Evolutionary conservation across 64 coral and sea anemone genomes (phyloP).

Genomic region (Trachythela sp.): DNA sequence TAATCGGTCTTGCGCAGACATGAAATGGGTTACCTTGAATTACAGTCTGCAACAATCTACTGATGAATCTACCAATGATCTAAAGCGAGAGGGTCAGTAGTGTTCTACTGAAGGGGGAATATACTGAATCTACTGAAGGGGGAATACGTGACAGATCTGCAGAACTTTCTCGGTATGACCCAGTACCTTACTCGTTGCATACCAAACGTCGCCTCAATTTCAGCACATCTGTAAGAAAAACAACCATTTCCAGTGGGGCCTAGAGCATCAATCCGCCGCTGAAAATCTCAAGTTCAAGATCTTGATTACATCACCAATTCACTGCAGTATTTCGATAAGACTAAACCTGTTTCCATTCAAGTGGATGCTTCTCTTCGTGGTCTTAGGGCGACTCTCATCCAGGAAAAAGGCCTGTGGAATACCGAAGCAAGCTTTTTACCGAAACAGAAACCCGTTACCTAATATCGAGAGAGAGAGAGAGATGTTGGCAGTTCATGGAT

Average conservation of each 20-base stretch:
- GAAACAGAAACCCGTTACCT: background rate
- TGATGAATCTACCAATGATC: too few relatives aligned
- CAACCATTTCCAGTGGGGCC: too few relatives aligned
- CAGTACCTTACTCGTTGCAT: background rate
- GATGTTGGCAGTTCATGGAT: background rate
- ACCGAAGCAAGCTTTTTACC: background rate
- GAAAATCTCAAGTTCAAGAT: background rate
- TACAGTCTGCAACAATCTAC: too few relatives aligned
- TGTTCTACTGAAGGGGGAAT: too few relatives aligned
- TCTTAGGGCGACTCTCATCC: background rate
- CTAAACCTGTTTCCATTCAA: too few relatives aligned
- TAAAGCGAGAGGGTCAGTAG: too few relatives aligned
- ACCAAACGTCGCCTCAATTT: background rate
- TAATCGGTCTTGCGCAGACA: too few relatives aligned
- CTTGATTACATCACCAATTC: background rate
- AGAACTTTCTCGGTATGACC: background rate
- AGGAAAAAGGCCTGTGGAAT: background rate
- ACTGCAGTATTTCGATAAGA: background rate
- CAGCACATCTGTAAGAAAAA: background rate
- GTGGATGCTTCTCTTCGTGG: background rate
- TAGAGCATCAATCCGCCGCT: too few relatives aligned
- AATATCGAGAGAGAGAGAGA: conserved; percentile 10
- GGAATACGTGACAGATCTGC: background rate
- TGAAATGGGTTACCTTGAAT: too few relatives aligned
- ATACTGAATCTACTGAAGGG: too few relatives aligned